These are phyloP conservation scores for Mesoclemmys tuberculata DNA, from an alignment of 2,113 vertebrate species.

Conservation along the genomic window DNA sequence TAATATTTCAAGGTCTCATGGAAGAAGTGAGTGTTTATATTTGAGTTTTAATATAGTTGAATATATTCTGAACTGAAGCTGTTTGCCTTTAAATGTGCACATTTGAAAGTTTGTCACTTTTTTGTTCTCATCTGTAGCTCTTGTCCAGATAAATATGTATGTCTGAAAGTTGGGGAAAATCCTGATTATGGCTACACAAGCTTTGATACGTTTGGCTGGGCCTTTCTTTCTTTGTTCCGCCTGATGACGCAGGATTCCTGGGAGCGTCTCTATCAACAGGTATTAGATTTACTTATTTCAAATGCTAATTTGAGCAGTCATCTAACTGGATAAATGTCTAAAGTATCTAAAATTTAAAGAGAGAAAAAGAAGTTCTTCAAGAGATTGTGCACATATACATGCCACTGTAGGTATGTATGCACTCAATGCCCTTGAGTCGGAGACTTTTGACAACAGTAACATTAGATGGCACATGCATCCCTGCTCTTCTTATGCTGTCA, in stretches of 20 bases:
- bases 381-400: background rate
- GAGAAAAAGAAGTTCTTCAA: background rate
- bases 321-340: background rate
- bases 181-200: constrained; percentile 94
- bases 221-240: constrained; percentile 93
- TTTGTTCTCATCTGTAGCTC: constrained; percentile 70
- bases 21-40: background rate
- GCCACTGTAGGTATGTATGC: background rate
- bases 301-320: background rate
- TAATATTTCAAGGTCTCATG: background rate
- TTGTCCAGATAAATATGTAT: constrained; percentile 86
- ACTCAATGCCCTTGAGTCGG: background rate
- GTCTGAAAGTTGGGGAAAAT: constrained; percentile 84
- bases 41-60: background rate
- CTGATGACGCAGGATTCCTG: constrained; percentile 97
- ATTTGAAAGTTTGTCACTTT: background rate
- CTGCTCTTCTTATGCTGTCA: background rate
- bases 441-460: background rate
- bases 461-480: background rate
- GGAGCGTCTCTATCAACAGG: constrained; percentile 98
- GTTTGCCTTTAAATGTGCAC: background rate
- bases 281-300: constrained; percentile 51
- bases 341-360: background rate
- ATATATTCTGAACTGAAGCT: background rate
- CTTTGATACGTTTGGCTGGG: constrained; percentile 95